phyloP scores from a whole-genome alignment of 2,888 invertebrate genomes.

The Lycocerus yunnanus region DNA sequence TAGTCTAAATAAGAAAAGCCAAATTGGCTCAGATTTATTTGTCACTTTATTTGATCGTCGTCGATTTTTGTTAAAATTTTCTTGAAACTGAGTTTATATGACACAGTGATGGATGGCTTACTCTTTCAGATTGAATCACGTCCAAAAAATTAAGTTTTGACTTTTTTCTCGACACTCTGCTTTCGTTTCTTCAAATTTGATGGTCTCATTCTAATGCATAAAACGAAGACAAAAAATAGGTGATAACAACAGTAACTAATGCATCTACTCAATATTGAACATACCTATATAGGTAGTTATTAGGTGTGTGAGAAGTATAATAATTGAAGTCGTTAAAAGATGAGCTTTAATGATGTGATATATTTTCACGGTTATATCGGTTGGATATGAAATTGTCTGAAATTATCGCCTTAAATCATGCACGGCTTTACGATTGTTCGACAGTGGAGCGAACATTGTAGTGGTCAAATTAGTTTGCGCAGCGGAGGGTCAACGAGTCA shows the following conservation, averaged over 20 bases:
- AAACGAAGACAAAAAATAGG: not conserved
- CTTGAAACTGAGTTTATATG: not conserved
- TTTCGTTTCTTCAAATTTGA: not conserved
- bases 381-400: constrained; percentile 41
- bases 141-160: not conserved
- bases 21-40: not conserved
- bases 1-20: not conserved
- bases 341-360: constrained; percentile 18
- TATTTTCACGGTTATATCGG: constrained; percentile 25
- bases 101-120: not conserved
- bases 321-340: not conserved
- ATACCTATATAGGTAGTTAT: not conserved
- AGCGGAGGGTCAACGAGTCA: constrained; percentile 51
- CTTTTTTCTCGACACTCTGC: not conserved
- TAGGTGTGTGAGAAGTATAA: not conserved
- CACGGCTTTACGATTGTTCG: constrained; percentile 31
- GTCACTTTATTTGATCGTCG: not conserved
- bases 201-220: not conserved
- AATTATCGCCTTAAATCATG: constrained; percentile 43
- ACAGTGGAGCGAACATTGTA: constrained; percentile 30
- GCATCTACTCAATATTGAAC: not conserved
- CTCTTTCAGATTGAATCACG: not conserved
- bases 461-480: constrained; percentile 42
- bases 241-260: not conserved
- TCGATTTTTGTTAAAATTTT: not conserved